Evolutionary conservation across 2,888 invertebrate species (phyloP).

Genomic region (Criorhina ranunculi): DNA sequence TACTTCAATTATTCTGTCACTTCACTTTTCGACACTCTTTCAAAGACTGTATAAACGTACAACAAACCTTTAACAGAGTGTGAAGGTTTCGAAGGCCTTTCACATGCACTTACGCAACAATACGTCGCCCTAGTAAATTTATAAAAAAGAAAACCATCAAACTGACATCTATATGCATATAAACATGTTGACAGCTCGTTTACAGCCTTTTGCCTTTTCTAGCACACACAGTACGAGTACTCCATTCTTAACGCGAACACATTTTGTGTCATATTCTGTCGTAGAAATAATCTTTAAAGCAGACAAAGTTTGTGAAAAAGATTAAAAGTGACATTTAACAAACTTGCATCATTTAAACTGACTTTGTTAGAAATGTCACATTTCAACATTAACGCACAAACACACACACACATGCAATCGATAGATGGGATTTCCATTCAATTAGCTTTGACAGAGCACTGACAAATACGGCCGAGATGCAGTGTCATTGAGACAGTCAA

Average conservation of each 20-base stretch:
- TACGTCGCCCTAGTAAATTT: slow-evolving; percentile 19
- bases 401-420: slow-evolving; percentile 12
- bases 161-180: slow-evolving; percentile 39
- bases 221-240: background rate
- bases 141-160: slow-evolving; percentile 16
- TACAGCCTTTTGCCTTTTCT: slow-evolving; percentile 39
- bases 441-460: slow-evolving; percentile 36
- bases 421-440: slow-evolving; percentile 59
- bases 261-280: slow-evolving; percentile 39
- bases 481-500: slow-evolving; percentile 1
- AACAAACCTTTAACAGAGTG: slow-evolving; percentile 20
- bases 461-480: slow-evolving; percentile 32
- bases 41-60: slow-evolving; percentile 10
- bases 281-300: slow-evolving; percentile 29
- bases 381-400: slow-evolving; percentile 47
- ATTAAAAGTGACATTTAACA: slow-evolving; percentile 60
- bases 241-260: slow-evolving; percentile 1
- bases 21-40: slow-evolving; percentile 30
- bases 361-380: slow-evolving; percentile 67
- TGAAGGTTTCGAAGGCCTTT: slow-evolving; percentile 47
- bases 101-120: slow-evolving; percentile 46
- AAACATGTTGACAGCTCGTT: slow-evolving; percentile 49
- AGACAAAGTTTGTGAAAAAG: slow-evolving; percentile 33
- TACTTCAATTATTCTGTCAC: slow-evolving; percentile 50
- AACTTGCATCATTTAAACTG: slow-evolving; percentile 49